phyloP scores from a whole-genome alignment of 2,888 invertebrate species.

The Lasioglossum malachurum region DNA sequence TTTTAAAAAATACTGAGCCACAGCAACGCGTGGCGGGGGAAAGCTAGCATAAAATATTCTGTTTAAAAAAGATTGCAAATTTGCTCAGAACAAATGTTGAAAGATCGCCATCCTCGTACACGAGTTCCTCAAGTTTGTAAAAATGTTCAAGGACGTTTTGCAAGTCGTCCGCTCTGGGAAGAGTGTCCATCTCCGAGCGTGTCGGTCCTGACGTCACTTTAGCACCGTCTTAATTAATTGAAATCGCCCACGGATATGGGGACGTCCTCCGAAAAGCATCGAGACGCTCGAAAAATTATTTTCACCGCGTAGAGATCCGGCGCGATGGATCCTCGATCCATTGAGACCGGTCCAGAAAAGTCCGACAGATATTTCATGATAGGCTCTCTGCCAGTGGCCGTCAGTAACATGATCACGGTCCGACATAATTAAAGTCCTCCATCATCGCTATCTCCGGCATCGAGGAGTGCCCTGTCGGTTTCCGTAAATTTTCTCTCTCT shows the following conservation, averaged over 20 bases:
- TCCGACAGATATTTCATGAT: slow-evolving; percentile 40
- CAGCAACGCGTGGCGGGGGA: no score
- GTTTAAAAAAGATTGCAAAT: no score
- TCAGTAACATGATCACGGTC: slow-evolving; percentile 69
- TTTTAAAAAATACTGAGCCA: no score
- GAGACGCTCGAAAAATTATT: neutral
- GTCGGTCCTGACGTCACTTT: neutral
- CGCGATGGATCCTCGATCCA: slow-evolving; percentile 1
- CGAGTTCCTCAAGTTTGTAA: neutral
- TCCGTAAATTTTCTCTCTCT: slow-evolving; percentile 68
- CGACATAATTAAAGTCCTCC: slow-evolving; percentile 75
- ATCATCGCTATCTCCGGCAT: slow-evolving; percentile 73
- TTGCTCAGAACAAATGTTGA: no score
- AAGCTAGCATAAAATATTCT: no score
- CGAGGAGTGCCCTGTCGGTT: slow-evolving; percentile 68
- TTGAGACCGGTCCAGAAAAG: slow-evolving; percentile 41
- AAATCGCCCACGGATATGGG: neutral
- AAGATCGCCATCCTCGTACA: neutral
- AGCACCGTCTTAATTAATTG: slow-evolving; percentile 13
- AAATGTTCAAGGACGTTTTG: neutral
- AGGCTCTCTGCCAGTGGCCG: slow-evolving; percentile 38
- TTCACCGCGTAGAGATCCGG: neutral
- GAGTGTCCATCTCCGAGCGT: neutral
- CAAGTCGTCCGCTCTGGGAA: neutral
- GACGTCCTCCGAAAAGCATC: neutral